Percentiles rank a stretch among this genome's conserved stretches.
Conservation (phyloP, 1,140 invertebrate species). For the Aricia agestis region DNA sequence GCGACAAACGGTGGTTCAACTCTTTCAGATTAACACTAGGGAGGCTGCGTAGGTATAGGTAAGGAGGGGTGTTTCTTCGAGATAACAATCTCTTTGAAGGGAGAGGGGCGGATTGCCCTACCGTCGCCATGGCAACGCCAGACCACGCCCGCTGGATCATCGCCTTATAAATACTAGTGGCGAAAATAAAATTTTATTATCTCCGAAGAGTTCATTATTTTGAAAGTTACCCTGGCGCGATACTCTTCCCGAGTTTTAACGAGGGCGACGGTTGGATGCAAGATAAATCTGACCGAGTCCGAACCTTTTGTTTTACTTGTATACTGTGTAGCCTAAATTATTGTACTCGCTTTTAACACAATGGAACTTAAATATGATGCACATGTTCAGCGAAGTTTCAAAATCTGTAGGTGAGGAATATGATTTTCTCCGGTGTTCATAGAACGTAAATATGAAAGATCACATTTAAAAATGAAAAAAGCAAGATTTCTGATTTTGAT, state of each 20-base stretch:
- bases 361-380: too few relatives aligned
- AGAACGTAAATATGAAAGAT: too few relatives aligned
- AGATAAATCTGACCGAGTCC: constrained; percentile 18
- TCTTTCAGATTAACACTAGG: constrained; percentile 60
- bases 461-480: too few relatives aligned
- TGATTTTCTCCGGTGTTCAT: too few relatives aligned
- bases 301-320: not conserved
- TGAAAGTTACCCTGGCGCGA: constrained; percentile 47
- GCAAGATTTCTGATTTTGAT: too few relatives aligned
- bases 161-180: constrained; percentile 64
- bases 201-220: constrained; percentile 64
- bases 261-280: constrained; percentile 41
- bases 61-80: constrained; percentile 62
- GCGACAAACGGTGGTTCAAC: constrained; percentile 40
- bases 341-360: not conserved
- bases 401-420: too few relatives aligned
- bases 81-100: constrained; percentile 67
- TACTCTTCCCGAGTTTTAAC: constrained; percentile 45
- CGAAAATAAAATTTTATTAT: constrained; percentile 74
- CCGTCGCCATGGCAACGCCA: constrained; percentile 57
- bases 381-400: too few relatives aligned
- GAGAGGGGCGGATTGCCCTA: constrained; percentile 61
- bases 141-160: constrained; percentile 60
- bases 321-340: not conserved
- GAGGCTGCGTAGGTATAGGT: constrained; percentile 56